Evolutionary conservation across 2,888 invertebrate species (phyloP).

Genomic region (Bellardia bayeri): DNA sequence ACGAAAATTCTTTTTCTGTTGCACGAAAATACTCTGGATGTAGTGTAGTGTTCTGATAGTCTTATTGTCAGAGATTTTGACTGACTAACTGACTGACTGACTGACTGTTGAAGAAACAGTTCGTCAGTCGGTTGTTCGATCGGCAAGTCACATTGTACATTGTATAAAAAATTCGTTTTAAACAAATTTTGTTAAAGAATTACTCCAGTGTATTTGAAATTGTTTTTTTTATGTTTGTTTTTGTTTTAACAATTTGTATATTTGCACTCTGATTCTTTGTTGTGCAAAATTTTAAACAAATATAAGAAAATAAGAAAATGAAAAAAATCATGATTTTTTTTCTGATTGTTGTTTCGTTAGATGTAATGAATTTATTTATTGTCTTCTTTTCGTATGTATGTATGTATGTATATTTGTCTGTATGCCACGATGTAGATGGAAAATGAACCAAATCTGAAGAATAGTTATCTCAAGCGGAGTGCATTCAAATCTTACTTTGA

Average conservation of each 20-base stretch:
- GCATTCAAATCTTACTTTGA: slow-evolving; percentile 92
- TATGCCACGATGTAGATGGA: slow-evolving; percentile 76
- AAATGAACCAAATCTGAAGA: slow-evolving; percentile 84
- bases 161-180: slow-evolving; percentile 60
- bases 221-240: slow-evolving; percentile 43
- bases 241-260: slow-evolving; percentile 61
- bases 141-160: slow-evolving; percentile 12
- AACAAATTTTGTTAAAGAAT: slow-evolving; percentile 42
- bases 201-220: slow-evolving; percentile 36
- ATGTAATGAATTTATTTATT: slow-evolving; percentile 44
- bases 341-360: not conserved
- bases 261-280: slow-evolving; percentile 61
- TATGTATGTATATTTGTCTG: too few species aligned
- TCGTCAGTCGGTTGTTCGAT: slow-evolving; percentile 1
- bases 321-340: not conserved
- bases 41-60: slow-evolving; percentile 2
- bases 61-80: not conserved
- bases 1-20: slow-evolving; percentile 44
- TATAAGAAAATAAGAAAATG: slow-evolving; percentile 7
- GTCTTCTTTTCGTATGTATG: not conserved
- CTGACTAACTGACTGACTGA: slow-evolving; percentile 13
- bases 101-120: slow-evolving; percentile 9
- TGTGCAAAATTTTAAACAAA: slow-evolving; percentile 41
- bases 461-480: slow-evolving; percentile 89
- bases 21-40: not conserved